Conservation (phyloP, 2,888 invertebrate species). For the Malacosoma neustria region DNA sequence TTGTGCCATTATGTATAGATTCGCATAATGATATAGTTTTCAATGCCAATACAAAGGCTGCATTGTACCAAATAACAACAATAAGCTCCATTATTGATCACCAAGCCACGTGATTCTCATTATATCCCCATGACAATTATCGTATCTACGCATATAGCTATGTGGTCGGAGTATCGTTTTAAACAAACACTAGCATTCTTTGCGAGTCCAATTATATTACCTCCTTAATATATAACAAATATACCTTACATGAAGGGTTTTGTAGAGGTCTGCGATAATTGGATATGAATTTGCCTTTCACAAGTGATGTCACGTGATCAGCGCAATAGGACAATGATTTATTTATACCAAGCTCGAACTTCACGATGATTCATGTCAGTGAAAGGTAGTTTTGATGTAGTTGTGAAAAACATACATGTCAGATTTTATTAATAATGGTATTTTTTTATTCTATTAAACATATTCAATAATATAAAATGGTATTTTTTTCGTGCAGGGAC, state of each 20-base stretch:
- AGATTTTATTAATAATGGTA: not conserved
- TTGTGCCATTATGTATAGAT: too few relatives aligned
- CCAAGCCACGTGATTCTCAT: conserved; percentile 22
- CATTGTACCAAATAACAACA: conserved; percentile 12
- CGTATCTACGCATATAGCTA: conserved; percentile 19
- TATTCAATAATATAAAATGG: too few relatives aligned
- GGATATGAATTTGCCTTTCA: conserved; percentile 30
- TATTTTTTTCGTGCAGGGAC: too few relatives aligned
- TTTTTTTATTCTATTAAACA: too few relatives aligned
- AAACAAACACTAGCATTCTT: not conserved
- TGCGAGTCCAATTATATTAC: conserved; percentile 16
- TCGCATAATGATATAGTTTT: too few relatives aligned
- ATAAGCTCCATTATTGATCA: conserved; percentile 18
- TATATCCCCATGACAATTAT: conserved; percentile 10
- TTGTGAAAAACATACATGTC: not conserved
- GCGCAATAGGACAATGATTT: conserved; percentile 10
- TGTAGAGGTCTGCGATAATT: conserved; percentile 19
- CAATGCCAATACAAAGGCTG: too few relatives aligned
- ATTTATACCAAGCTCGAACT: conserved; percentile 4
- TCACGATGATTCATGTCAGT: conserved; percentile 11
- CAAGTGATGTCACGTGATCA: conserved; percentile 40
- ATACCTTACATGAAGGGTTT: conserved; percentile 10
- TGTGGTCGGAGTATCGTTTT: conserved; percentile 17
- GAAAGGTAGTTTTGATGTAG: conserved; percentile 18
- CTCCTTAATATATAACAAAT: conserved; percentile 11